Percentiles rank a stretch among this genome's conserved stretches.
Conservation (phyloP, 2,797 vertebrate genomes). For the Propithecus deckenii region DNA sequence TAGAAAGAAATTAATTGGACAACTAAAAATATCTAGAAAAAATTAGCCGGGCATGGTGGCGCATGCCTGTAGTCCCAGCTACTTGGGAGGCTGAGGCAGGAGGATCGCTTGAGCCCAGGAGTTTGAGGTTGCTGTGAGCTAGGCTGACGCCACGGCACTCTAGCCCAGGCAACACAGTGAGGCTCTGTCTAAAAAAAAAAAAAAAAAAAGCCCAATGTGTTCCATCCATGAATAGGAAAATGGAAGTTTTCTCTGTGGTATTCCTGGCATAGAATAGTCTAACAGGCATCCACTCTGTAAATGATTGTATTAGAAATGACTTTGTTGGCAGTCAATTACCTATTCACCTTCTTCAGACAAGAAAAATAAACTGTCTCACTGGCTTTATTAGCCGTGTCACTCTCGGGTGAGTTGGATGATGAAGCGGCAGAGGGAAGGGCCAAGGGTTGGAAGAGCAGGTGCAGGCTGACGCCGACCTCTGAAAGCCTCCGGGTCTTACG, state of each 20-base stretch:
- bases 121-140: no score
- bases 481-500: fast-evolving
- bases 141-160: no score
- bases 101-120: no score
- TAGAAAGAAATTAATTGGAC: no score
- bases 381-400: not conserved
- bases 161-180: no score
- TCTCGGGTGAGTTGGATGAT: not conserved
- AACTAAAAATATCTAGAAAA: no score
- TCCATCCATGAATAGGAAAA: not conserved
- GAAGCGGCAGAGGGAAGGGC: no score
- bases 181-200: no score
- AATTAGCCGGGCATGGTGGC: no score
- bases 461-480: not conserved
- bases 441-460: fast-evolving
- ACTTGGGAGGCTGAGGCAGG: no score
- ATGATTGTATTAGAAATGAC: not conserved
- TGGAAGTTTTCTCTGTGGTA: not conserved
- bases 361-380: not conserved
- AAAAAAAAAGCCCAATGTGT: no score
- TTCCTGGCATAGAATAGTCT: not conserved
- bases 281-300: not conserved
- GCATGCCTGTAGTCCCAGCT: no score
- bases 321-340: not conserved
- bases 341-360: not conserved